Conservation (phyloP, 2,888 invertebrate species). For the Ypsolopha sequella region DNA sequence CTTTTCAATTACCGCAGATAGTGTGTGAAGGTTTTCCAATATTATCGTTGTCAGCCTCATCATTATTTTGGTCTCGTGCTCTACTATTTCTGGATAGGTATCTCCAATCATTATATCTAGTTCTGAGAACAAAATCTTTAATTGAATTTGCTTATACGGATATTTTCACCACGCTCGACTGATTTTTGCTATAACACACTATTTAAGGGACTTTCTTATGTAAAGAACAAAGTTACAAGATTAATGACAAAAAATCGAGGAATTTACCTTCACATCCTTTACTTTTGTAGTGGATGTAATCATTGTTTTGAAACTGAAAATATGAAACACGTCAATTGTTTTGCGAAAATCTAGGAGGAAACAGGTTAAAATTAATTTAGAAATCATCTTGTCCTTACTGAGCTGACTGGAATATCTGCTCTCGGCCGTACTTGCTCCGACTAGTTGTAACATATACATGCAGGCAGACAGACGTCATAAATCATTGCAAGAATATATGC, state of each 20-base stretch:
- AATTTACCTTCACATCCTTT: slow-evolving; percentile 71
- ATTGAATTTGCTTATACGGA: not conserved
- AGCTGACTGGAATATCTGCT: too few species aligned
- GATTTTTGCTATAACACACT: too few species aligned
- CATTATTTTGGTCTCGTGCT: slow-evolving; percentile 85
- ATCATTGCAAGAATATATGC: too few species aligned
- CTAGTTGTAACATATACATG: too few species aligned
- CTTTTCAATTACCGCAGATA: slow-evolving; percentile 69
- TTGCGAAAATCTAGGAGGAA: too few species aligned
- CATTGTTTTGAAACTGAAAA: slow-evolving; percentile 73
- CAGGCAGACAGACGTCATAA: too few species aligned
- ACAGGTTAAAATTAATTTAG: too few species aligned
- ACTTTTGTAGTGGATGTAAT: slow-evolving; percentile 79
- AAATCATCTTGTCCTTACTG: too few species aligned
- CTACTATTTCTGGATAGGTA: slow-evolving; percentile 81
- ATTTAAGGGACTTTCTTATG: too few species aligned
- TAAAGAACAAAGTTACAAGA: not conserved
- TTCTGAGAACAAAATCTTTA: slow-evolving; percentile 51
- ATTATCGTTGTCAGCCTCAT: slow-evolving; percentile 74
- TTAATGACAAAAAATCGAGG: not conserved
- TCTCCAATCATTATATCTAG: slow-evolving; percentile 84
- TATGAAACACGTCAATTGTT: not conserved
- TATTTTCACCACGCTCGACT: too few species aligned
- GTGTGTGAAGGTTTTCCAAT: slow-evolving; percentile 65
- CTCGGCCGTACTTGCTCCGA: too few species aligned